Conservation (phyloP, 2,797 vertebrate genomes). For the Leptodactylus fallax region DNA sequence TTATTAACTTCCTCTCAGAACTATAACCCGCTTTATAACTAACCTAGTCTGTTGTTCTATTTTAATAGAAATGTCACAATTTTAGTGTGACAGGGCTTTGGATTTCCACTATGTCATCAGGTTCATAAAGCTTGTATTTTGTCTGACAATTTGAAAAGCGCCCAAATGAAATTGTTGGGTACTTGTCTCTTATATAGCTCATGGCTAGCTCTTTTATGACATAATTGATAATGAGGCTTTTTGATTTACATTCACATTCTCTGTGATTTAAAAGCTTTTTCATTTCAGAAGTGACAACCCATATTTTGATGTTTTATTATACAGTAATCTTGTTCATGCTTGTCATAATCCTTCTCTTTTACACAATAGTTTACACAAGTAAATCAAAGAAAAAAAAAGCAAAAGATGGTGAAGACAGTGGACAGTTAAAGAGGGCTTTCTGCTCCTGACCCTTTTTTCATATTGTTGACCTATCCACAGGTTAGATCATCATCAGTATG, state of each 20-base stretch:
- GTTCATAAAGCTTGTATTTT: conserved; percentile 34
- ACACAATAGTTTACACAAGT: background rate
- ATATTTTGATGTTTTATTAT: conserved; percentile 34
- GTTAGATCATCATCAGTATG: too few relatives aligned
- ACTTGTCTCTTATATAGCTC: conserved; percentile 28
- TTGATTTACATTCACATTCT: background rate
- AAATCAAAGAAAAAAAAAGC: background rate
- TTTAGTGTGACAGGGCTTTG: background rate
- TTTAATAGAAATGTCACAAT: background rate
- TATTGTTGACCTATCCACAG: too few relatives aligned
- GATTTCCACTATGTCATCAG: background rate
- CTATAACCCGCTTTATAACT: background rate
- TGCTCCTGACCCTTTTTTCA: too few relatives aligned
- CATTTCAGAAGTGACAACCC: conserved; percentile 10
- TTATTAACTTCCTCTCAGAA: background rate
- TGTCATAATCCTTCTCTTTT: background rate
- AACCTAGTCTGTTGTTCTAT: background rate
- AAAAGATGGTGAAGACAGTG: too few relatives aligned
- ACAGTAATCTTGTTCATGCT: background rate
- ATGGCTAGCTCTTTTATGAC: conserved; percentile 40
- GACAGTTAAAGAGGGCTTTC: too few relatives aligned
- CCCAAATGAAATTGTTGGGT: conserved; percentile 36
- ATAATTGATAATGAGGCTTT: conserved; percentile 41
- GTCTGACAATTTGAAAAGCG: conserved; percentile 33
- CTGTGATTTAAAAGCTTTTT: conserved; percentile 46